Base-by-base conservation (phyloP, 2,888 invertebrate genomes). In the Eledona agricola region DNA sequence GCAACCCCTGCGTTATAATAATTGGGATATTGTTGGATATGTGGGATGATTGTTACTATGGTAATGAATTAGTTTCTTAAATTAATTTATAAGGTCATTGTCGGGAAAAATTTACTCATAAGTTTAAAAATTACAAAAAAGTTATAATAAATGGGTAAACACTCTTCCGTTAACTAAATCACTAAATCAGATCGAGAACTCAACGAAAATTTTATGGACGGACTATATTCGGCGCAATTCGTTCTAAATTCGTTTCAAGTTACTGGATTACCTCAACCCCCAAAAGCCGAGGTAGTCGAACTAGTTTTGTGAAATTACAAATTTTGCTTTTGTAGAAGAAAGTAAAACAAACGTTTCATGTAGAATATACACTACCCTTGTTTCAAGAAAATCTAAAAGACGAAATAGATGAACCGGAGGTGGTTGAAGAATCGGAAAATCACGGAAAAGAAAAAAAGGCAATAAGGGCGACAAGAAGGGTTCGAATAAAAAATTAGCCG, bases 281-380 rank as follows among this genome's bases (percentile, higher is more conserved):
- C 81, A 1, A 69, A 76, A 25, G 79, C 81, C 49, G 83, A 82
- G 77, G 42, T 47, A 29, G 29, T 46, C 37, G 31, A 13, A 23
- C 11, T n/a, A 25, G 7, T 37, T 32, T 66, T 62, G 15, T 22
- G 0, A 34, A 11, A 12, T 3, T 6, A 15, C 31, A 4, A 12
- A 12, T 5, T 1, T 15, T 19, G 11, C 3, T 22, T 31, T 47
- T 32, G 51, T 51, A 73, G 73, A 69, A 64, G 62, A 68, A 67
- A 43, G 47, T 63, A 3, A 58, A 67, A 2, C 76, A 79, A 42
- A 72, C 77, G 1, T 80, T 81, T 61, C 79, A 81, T 55, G 62
- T 84, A 3, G 83, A 83, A 64, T 59, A 83, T 4, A 78, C 79
- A 54, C 62, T 83, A 11, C 83, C 83, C 0, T 60, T 83, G n/a